Evolutionary conservation across 2,888 invertebrate genomes (phyloP).

Genomic region (Slavum lentiscoides): DNA sequence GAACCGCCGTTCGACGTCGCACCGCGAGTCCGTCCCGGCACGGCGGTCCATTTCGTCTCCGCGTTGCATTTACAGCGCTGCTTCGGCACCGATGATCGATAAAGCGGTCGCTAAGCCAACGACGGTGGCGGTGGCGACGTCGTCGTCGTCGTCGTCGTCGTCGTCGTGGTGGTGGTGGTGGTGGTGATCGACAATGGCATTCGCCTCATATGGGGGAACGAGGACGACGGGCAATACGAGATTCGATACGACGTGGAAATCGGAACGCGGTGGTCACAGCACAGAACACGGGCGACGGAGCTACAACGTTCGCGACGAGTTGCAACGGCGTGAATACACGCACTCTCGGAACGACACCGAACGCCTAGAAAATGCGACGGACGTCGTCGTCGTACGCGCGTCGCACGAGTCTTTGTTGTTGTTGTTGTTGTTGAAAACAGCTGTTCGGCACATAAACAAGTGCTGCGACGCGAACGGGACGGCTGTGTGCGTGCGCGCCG

Average conservation of each 20-base stretch:
- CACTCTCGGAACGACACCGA: background rate
- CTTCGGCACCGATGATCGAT: background rate
- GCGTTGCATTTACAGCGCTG: background rate
- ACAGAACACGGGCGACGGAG: background rate
- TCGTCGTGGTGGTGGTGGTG: background rate
- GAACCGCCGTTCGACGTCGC: constrained; percentile 7
- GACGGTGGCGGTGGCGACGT: background rate
- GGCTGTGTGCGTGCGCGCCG: background rate
- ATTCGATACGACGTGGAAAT: background rate
- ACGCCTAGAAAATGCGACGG: background rate
- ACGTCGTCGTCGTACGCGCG: constrained; percentile 4
- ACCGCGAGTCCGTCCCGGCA: background rate
- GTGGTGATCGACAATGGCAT: background rate
- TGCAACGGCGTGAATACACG: background rate
- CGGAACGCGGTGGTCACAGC: too few relatives aligned
- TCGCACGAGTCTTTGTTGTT: constrained; percentile 48
- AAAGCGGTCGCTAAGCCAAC: background rate
- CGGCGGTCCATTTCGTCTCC: constrained; percentile 10
- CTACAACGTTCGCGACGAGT: background rate
- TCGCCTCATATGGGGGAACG: background rate
- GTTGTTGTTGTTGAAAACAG: constrained; percentile 24
- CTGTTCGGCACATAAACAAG: constrained; percentile 45
- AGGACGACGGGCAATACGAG: background rate
- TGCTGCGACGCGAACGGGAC: constrained; percentile 26
- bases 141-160: constrained; percentile 2